Conservation (phyloP, 2,888 invertebrate genomes). For the Panzeria rudis region DNA sequence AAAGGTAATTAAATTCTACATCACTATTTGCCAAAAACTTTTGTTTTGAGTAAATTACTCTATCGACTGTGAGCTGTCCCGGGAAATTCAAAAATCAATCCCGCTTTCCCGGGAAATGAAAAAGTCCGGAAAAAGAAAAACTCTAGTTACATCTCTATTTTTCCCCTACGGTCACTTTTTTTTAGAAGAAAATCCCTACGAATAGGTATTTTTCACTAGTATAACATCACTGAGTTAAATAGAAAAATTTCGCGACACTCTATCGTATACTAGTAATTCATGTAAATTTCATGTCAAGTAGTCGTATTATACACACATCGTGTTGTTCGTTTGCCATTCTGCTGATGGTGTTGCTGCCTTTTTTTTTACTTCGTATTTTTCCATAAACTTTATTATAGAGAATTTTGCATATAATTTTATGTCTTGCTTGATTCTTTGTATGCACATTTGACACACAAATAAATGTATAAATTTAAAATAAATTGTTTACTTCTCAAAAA, state of each 20-base stretch:
- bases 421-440: slow-evolving; percentile 15
- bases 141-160: no score
- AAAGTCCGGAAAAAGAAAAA: no score
- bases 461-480: slow-evolving; percentile 63
- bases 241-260: neutral
- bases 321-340: slow-evolving; percentile 23
- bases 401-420: slow-evolving; percentile 53
- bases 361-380: slow-evolving; percentile 65
- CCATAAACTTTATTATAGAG: slow-evolving; percentile 52
- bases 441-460: slow-evolving; percentile 40
- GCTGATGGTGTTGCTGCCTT: slow-evolving; percentile 39
- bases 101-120: no score
- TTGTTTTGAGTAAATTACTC: no score
- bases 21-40: no score
- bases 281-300: slow-evolving; percentile 69
- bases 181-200: no score
- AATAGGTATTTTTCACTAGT: neutral
- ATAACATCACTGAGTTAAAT: no score
- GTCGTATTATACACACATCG: slow-evolving; percentile 30
- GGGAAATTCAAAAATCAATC: no score
- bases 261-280: slow-evolving; percentile 17
- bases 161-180: no score
- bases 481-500: slow-evolving; percentile 66
- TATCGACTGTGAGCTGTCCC: no score
- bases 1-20: no score